Conservation (phyloP, 2,113 vertebrate species). For the Lepidothrix coronata region DNA sequence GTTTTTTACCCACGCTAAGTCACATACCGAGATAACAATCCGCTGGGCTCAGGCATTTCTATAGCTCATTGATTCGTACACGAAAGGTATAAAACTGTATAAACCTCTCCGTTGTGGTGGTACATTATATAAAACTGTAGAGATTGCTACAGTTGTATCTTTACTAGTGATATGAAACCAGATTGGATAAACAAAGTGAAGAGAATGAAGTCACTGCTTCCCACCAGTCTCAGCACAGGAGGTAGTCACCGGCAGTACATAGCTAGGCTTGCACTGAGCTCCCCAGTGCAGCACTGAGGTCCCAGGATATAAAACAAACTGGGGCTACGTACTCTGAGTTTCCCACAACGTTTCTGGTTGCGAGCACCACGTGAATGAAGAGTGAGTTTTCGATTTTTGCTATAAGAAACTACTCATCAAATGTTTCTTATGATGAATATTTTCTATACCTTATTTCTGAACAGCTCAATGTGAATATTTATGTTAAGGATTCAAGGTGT, state of each 20-base stretch:
- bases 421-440: neutral
- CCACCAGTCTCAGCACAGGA: neutral
- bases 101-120: neutral
- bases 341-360: neutral
- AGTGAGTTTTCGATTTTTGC: neutral
- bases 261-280: neutral
- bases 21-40: neutral
- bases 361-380: neutral
- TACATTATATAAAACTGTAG: neutral
- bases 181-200: neutral
- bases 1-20: rapidly evolving
- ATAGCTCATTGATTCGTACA: neutral
- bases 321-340: neutral
- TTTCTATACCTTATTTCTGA: neutral
- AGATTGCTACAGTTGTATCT: neutral
- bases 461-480: neutral
- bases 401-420: neutral
- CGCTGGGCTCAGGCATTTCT: neutral
- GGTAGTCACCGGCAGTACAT: rapidly evolving
- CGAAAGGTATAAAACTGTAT: neutral
- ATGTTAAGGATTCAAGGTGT: neutral
- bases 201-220: rapidly evolving
- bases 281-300: neutral
- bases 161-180: rapidly evolving
- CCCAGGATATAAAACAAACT: neutral